Evolutionary conservation across 2,888 invertebrate genomes (phyloP).

Genomic region (Thecophora atra): DNA sequence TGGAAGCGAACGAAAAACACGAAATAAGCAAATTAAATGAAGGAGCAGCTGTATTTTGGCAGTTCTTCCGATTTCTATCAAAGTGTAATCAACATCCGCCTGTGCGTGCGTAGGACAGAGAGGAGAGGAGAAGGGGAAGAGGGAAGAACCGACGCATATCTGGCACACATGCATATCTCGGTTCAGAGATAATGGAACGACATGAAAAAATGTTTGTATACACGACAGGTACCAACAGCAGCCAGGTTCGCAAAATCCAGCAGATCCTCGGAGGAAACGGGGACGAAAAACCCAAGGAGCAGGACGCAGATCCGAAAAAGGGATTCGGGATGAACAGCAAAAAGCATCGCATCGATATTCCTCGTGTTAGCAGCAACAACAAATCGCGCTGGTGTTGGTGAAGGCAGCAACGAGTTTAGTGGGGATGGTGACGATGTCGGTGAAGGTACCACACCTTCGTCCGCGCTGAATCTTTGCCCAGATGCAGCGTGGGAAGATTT

Average conservation of each 20-base stretch:
- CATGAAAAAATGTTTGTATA: conserved; percentile 16
- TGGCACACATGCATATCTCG: conserved; percentile 17
- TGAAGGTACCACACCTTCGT: conserved; percentile 35
- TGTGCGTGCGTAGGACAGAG: conserved; percentile 12
- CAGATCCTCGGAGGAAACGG: neutral
- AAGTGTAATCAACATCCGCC: conserved; percentile 56
- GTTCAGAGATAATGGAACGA: conserved; percentile 31
- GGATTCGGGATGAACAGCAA: conserved; percentile 31
- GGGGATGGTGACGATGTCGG: conserved; percentile 17
- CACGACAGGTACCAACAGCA: conserved; percentile 23
- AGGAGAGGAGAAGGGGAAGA: conserved; percentile 28
- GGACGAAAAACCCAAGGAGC: conserved; percentile 26
- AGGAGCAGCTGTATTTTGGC: conserved; percentile 51
- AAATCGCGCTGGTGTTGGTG: neutral
- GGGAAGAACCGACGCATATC: conserved; percentile 24
- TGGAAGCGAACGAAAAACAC: neutral
- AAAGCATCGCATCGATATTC: neutral
- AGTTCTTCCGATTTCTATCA: conserved; percentile 39
- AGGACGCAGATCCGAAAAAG: conserved; percentile 30
- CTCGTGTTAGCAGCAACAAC: neutral
- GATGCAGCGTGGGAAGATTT: conserved; percentile 66
- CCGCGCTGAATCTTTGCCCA: conserved; percentile 44
- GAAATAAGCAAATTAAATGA: conserved; percentile 48
- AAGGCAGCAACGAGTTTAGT: neutral
- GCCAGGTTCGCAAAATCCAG: conserved; percentile 20